These are phyloP conservation scores for Xiphydria camelus DNA, from an alignment of 2,888 invertebrate genomes.

Conservation along the genomic window DNA sequence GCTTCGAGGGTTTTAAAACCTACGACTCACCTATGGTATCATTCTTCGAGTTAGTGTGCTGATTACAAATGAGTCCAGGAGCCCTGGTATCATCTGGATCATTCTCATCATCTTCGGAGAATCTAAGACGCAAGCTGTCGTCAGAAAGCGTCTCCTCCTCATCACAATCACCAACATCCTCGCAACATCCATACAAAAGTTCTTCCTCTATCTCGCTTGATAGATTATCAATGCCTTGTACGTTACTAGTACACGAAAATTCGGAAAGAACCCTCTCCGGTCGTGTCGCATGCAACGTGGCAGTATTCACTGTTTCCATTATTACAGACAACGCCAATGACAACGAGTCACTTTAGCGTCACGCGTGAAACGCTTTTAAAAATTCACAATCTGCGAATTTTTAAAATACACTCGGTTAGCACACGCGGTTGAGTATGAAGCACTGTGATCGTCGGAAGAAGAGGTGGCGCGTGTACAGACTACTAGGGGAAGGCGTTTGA, in stretches of 20 bases:
- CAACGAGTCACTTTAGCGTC: slow-evolving; percentile 27
- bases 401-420: slow-evolving; percentile 14
- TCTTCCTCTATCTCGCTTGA: no score
- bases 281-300: slow-evolving; percentile 35
- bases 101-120: slow-evolving; percentile 50
- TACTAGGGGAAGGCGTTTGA: no score
- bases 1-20: no score
- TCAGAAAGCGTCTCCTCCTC: slow-evolving; percentile 46
- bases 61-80: no score
- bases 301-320: slow-evolving; percentile 45
- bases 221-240: slow-evolving; percentile 32
- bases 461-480: no score
- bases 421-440: no score
- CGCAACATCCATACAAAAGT: no score
- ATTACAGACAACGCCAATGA: slow-evolving; percentile 19
- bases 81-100: slow-evolving; percentile 25
- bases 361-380: slow-evolving; percentile 27
- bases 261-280: slow-evolving; percentile 32
- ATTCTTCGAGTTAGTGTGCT: slow-evolving; percentile 4
- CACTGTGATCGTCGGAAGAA: no score
- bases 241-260: slow-evolving; percentile 23
- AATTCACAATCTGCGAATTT: slow-evolving; percentile 28
- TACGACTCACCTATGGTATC: no score
- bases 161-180: slow-evolving; percentile 44
- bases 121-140: slow-evolving; percentile 48